phyloP scores from a whole-genome alignment of 2,888 invertebrate genomes.

The Drosophila greeni region DNA sequence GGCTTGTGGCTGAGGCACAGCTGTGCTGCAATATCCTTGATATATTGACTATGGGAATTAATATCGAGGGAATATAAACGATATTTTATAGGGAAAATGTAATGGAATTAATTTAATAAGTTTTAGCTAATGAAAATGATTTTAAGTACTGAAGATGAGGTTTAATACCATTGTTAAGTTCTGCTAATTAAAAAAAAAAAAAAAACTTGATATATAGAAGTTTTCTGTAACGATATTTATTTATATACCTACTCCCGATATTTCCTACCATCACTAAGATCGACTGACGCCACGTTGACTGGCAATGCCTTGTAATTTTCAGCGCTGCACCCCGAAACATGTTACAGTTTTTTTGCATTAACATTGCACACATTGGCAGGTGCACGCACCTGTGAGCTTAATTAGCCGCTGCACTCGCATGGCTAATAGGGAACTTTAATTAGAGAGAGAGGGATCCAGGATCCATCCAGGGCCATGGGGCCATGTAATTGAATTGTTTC shows the following conservation, averaged over 20 bases:
- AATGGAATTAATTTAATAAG: too few species aligned
- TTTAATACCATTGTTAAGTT: too few species aligned
- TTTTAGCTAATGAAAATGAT: too few species aligned
- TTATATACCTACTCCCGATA: not conserved
- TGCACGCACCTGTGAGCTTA: conserved; percentile 33
- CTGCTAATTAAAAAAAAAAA: too few species aligned
- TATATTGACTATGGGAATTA: conserved; percentile 15
- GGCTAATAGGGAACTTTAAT: conserved; percentile 54
- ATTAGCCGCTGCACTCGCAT: conserved; percentile 55
- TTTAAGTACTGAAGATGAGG: too few species aligned
- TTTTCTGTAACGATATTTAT: not conserved
- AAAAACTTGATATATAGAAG: too few species aligned
- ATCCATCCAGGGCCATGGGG: conserved; percentile 27
- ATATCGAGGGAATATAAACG: not conserved
- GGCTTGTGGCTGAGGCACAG: conserved; percentile 21
- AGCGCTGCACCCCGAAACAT: conserved; percentile 37
- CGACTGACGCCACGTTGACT: not conserved
- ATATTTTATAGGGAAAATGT: not conserved
- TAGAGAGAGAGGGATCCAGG: conserved; percentile 31
- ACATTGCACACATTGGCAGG: conserved; percentile 24
- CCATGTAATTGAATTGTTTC: conserved; percentile 55
- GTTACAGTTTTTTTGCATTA: conserved; percentile 25
- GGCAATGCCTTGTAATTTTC: conserved; percentile 41
- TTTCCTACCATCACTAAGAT: not conserved
- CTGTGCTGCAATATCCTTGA: conserved; percentile 22